Conservation (phyloP, 2,797 vertebrate species). For the Melanogrammus aeglefinus region DNA sequence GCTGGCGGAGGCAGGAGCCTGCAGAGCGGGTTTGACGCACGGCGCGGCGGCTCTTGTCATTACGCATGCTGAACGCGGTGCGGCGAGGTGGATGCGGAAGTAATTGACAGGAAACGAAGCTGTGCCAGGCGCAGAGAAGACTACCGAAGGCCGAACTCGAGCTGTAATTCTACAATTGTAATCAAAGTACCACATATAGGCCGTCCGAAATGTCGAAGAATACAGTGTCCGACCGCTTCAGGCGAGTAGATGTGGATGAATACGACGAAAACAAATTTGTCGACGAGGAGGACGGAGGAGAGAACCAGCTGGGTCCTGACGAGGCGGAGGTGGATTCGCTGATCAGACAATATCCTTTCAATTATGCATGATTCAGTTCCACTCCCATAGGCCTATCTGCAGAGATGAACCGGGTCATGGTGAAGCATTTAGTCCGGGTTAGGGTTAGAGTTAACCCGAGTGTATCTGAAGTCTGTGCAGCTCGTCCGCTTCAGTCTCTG, state of each 20-base stretch:
- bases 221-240: conserved; percentile 87
- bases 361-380: background rate
- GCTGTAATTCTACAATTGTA: background rate
- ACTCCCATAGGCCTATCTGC: background rate
- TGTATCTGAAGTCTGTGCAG: background rate
- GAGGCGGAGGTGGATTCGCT: conserved; percentile 95
- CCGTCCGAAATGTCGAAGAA: conserved; percentile 83
- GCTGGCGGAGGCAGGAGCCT: background rate
- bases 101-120: conserved; percentile 41
- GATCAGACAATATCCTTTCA: conserved; percentile 94
- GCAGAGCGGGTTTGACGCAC: background rate
- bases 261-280: conserved; percentile 99
- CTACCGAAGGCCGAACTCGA: conserved; percentile 12
- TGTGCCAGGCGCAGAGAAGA: conserved; percentile 38
- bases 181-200: background rate
- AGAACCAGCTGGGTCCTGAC: conserved; percentile 91
- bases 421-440: too few species aligned
- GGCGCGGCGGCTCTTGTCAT: conserved; percentile 11
- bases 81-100: conserved; percentile 25
- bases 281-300: conserved; percentile 93
- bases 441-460: too few species aligned
- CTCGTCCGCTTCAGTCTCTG: background rate
- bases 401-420: background rate
- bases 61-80: background rate
- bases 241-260: conserved; percentile 94